Percentiles rank a stretch among this genome's conserved stretches.
These are phyloP conservation scores for Magallana gigas DNA, from an alignment of 1,140 invertebrate genomes.

Conservation along the genomic window DNA sequence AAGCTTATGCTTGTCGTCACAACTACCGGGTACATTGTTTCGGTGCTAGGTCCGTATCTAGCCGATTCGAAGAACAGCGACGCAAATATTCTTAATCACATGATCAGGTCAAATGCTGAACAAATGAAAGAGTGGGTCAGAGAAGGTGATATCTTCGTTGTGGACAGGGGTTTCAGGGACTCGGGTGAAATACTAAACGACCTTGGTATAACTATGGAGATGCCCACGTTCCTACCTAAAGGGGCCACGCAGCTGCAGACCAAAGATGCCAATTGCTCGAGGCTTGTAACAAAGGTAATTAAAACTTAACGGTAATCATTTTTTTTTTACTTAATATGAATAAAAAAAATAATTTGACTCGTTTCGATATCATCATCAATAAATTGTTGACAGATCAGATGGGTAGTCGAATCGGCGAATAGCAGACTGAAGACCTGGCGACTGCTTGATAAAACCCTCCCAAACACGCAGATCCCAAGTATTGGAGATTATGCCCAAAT, in stretches of 20 bases:
- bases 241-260: constrained; percentile 7
- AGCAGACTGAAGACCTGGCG: constrained; percentile 5
- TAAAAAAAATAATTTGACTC: neutral
- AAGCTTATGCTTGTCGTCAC: constrained; percentile 39
- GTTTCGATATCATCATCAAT: neutral
- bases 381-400: constrained; percentile 22
- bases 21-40: constrained; percentile 40
- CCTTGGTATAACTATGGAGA: constrained; percentile 40
- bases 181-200: constrained; percentile 24
- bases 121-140: constrained; percentile 40
- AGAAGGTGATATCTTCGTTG: constrained; percentile 42
- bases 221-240: constrained; percentile 40
- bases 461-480: constrained; percentile 22
- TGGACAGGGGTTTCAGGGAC: constrained; percentile 50
- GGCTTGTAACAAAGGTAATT: constrained; percentile 49
- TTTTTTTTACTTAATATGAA: neutral
- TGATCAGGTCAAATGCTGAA: constrained; percentile 31
- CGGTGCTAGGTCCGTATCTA: constrained; percentile 38
- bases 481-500: constrained; percentile 15
- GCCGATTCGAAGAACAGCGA: constrained; percentile 43
- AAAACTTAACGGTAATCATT: neutral
- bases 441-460: constrained; percentile 17
- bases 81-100: constrained; percentile 31
- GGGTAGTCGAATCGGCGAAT: constrained; percentile 31
- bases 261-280: constrained; percentile 38